Percentiles rank a stretch among this genome's conserved stretches.
phyloP scores from a whole-genome alignment of 2,113 vertebrate genomes.

The Siniperca knerii region DNA sequence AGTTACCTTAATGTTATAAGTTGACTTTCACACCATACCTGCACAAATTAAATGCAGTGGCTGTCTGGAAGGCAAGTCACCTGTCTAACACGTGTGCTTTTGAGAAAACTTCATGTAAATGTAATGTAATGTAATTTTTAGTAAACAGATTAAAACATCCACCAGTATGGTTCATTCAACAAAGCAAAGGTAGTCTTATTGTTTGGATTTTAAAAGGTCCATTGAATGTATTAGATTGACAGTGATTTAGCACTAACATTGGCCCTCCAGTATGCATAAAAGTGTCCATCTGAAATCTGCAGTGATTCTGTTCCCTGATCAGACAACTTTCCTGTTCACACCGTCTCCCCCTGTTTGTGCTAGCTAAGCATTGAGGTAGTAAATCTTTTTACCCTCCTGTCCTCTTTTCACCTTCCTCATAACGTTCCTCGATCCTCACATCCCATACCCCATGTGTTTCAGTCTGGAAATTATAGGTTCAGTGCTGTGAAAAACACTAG shows the following conservation, averaged over 20 bases:
- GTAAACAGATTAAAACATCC: too few relatives aligned
- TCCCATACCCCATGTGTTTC: background rate
- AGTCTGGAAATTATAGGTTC: background rate
- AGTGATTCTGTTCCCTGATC: slow-evolving; percentile 13
- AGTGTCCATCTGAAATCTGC: slow-evolving; percentile 6
- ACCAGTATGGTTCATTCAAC: background rate
- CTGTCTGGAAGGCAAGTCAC: too few relatives aligned
- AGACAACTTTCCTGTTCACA: background rate
- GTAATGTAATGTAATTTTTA: too few relatives aligned
- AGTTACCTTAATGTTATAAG: background rate
- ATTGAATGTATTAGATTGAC: background rate
- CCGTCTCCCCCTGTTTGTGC: background rate
- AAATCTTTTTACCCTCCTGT: background rate
- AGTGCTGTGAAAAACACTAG: background rate
- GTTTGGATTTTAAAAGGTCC: background rate
- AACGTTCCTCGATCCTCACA: background rate
- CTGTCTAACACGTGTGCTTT: too few relatives aligned
- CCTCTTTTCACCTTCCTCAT: background rate
- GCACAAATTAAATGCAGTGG: too few relatives aligned
- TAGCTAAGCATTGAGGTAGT: background rate
- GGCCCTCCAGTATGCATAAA: background rate
- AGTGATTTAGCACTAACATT: background rate
- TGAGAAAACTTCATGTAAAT: too few relatives aligned
- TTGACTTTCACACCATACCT: too few relatives aligned
- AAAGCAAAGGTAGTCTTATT: background rate